Base-by-base conservation (phyloP, 2,888 invertebrate genomes). In the Drosophila lutescens region DNA sequence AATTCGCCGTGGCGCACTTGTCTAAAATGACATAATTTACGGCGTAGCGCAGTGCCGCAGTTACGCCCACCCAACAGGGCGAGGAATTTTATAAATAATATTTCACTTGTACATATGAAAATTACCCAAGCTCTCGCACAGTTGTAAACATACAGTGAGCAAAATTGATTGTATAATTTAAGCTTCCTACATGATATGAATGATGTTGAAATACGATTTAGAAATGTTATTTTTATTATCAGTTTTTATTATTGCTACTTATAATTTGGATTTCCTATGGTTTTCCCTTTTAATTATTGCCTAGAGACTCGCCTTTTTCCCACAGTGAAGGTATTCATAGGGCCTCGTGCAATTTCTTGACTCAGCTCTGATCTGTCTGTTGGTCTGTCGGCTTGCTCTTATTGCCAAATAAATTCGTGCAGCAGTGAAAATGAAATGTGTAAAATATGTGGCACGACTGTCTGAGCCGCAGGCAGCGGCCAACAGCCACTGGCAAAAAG, bases 381-480 rank as follows among this genome's bases (percentile, higher is more conserved):
- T 59, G 61, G 60, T 63, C 72, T 60, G 74, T 67, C 55, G 58
- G 68, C 61, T 50, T 82, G 77, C 87, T 83, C 81, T 89, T 85
- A 89, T 88, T 88, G 89, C 89, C 85, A 88, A 85, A 85, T 85
- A 85, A 85, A 85, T 85, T 89, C 84, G 80, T 89, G 80, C 89
- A 89, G 78, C 86, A 78, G 77, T 73, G 84, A 78, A 86, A 89
- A 85, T 89, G 89, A 85, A 85, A 85, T 85, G 89, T 88, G 85
- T 84, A 86, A 89, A 84, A 85, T 88, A 89, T 88, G 89, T 88
- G 80, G 84, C 72, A 60, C 69, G 76, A 57, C 71, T 66, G 67
- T 72, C 55, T 50, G 76, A 62, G 71, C 68, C 55, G 32, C 74
- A 67, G 74, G 46, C 74, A 56, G 51, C 46, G 41, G 50, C 65